phyloP scores from a whole-genome alignment of 2,888 invertebrate genomes.

The Gymnocheta viridis region DNA sequence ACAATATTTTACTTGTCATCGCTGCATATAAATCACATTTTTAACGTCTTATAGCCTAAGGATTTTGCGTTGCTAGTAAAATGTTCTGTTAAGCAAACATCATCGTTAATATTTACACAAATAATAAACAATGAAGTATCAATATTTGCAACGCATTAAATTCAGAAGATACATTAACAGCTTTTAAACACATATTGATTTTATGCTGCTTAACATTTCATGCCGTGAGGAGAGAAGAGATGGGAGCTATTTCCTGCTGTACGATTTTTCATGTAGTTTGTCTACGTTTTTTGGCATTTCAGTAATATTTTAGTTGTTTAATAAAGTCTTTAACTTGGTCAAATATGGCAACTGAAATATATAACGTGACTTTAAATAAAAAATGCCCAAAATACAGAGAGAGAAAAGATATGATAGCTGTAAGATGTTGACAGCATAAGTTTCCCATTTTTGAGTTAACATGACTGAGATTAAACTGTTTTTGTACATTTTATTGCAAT shows the following conservation, averaged over 20 bases:
- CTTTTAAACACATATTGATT: conserved; percentile 11
- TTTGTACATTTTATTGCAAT: too few species aligned
- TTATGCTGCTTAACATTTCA: background rate
- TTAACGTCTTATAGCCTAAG: conserved; percentile 18
- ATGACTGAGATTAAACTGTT: too few species aligned
- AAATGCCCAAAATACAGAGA: too few species aligned
- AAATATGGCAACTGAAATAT: background rate
- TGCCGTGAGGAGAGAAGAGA: too few species aligned
- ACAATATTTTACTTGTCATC: conserved; percentile 32
- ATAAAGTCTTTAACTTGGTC: background rate
- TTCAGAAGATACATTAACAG: conserved; percentile 17
- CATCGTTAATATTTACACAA: background rate
- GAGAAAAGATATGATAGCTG: too few species aligned
- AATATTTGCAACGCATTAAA: conserved; percentile 33
- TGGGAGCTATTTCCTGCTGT: too few species aligned
- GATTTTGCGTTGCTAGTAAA: background rate
- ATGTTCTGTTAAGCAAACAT: background rate
- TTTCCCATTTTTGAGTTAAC: too few species aligned
- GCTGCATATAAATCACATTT: conserved; percentile 13
- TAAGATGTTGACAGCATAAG: too few species aligned
- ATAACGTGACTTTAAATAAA: background rate
- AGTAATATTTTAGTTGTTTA: background rate
- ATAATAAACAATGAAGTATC: conserved; percentile 41
- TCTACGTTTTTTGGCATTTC: too few species aligned
- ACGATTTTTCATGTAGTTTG: too few species aligned